phyloP scores from a whole-genome alignment of 92 coral and sea anemone genomes.

The Anthopleura xanthogrammica region DNA sequence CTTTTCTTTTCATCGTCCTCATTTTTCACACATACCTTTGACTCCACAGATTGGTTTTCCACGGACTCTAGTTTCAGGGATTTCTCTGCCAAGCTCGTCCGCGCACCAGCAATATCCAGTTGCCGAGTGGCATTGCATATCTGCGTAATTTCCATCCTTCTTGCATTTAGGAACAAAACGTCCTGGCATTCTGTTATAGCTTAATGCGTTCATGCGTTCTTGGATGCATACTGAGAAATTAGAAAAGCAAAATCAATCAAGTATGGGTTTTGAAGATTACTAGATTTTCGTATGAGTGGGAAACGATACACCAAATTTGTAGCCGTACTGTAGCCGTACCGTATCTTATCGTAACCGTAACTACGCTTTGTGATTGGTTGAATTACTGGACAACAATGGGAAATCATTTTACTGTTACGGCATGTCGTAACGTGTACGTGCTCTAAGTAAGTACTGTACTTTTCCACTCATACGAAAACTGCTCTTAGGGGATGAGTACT shows the following conservation, averaged over 20 bases:
- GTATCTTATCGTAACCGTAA: too few species aligned
- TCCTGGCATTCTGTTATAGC: slow-evolving; percentile 66
- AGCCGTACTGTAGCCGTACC: too few species aligned
- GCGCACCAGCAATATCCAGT: slow-evolving; percentile 80
- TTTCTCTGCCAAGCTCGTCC: slow-evolving; percentile 68
- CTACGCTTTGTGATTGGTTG: too few species aligned
- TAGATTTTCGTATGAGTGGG: too few species aligned
- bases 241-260: background rate
- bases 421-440: too few species aligned
- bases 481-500: too few species aligned
- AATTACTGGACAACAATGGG: too few species aligned
- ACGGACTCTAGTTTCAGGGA: slow-evolving; percentile 67
- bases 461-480: too few species aligned
- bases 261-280: too few species aligned
- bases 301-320: too few species aligned
- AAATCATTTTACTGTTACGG: too few species aligned
- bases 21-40: slow-evolving; percentile 33
- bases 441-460: too few species aligned
- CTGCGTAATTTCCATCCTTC: slow-evolving; percentile 52
- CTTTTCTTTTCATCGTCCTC: background rate
- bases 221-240: slow-evolving; percentile 36
- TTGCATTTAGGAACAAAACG: slow-evolving; percentile 68
- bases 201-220: slow-evolving; percentile 57
- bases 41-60: slow-evolving; percentile 61
- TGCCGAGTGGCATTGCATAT: slow-evolving; percentile 62